These are phyloP conservation scores for Procambarus clarkii DNA, from an alignment of 1,140 invertebrate genomes.

Conservation along the genomic window DNA sequence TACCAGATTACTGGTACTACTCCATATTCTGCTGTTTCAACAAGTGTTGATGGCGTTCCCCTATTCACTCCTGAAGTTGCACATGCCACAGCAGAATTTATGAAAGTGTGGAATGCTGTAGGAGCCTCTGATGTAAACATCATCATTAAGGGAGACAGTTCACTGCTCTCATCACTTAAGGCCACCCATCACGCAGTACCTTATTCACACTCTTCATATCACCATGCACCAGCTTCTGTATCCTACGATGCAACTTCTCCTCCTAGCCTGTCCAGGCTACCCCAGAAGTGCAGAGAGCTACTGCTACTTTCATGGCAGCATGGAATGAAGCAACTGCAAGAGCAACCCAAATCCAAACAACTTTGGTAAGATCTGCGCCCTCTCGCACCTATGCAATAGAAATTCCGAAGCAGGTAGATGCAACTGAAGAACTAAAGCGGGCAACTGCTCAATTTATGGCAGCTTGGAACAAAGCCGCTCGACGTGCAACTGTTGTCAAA, in stretches of 20 bases:
- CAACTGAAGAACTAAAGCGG: conserved; percentile 22
- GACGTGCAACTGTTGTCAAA: conserved; percentile 12
- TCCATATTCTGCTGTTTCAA: no score
- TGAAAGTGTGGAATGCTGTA: no score
- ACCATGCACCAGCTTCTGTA: conserved; percentile 13
- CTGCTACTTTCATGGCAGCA: conserved; percentile 45
- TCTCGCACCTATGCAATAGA: neutral
- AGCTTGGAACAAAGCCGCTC: conserved; percentile 27
- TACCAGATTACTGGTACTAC: no score
- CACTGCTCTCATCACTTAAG: no score
- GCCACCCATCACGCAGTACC: no score
- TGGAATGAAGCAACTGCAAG: conserved; percentile 31
- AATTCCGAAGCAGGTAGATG: neutral
- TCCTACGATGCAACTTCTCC: conserved; percentile 28
- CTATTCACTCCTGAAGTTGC: no score
- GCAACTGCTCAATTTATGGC: conserved; percentile 39
- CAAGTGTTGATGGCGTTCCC: no score
- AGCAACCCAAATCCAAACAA: neutral
- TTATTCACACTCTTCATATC: no score
- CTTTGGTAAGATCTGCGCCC: conserved; percentile 3
- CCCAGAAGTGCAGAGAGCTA: conserved; percentile 35
- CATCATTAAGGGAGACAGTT: no score
- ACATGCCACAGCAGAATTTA: no score
- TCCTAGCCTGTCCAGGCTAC: neutral
- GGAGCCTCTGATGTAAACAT: no score